Base-by-base conservation (phyloP, 2,888 invertebrate species). In the Caenorhabditis uteleia region DNA sequence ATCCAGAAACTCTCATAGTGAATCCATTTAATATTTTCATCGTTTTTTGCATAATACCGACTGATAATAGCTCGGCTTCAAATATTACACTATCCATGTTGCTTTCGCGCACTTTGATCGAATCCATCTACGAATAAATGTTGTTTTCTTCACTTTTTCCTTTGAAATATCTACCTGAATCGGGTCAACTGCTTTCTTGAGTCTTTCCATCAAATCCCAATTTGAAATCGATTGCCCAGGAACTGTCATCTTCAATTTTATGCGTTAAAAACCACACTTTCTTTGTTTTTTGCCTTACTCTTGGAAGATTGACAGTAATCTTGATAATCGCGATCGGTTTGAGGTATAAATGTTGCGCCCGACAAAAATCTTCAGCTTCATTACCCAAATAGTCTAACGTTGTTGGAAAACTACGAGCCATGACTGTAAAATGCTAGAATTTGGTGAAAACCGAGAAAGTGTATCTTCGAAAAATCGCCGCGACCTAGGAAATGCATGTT, bases 201-300 rank as follows among this genome's bases (percentile, higher is more conserved):
- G 86, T 85, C 92, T 91, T 85, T 95, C 95, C 92, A 94, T 94
- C 59, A 95, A 89, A 86, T 95, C 95, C 90, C 93, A 92, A 85
- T 93, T 95, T 69, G 95, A 94, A 75, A 97, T 91, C 10, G 91
- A 90, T 86, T 93, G 92, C 53, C 89, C 89, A 2, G 85, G 83
- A n/a, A 70, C 51, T 20, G 68, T 68, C 56, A 75, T 64, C 80
- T 89, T 77, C 95, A 91, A n/a, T 91, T 89, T 18, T 26, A 51
- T 18, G 21, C n/a, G 20, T 21, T n/a, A n/a, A n/a, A n/a, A n/a
- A n/a, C n/a, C n/a, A n/a, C n/a, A n/a, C n/a, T n/a, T n/a, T n/a
- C n/a, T 31, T 27, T 8, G 33, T 42, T 36, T 20, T 10, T n/a
- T 18, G 31, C 40, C 64, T 14, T 14, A 70, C 74, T 43, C 56